Base-by-base conservation (phyloP, 2,888 invertebrate genomes). In the Drosophila nigricruria region DNA sequence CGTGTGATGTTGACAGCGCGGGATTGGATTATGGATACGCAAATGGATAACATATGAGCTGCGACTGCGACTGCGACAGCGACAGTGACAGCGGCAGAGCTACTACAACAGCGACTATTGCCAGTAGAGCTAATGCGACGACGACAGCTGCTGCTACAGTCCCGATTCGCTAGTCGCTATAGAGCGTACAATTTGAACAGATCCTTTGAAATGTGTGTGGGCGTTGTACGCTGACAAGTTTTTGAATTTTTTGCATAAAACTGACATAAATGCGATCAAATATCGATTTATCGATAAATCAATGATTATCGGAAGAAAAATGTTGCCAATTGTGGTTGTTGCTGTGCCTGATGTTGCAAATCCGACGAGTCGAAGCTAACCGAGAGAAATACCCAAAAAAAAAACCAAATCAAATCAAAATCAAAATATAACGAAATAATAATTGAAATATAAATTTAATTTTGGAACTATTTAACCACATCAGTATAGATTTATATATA, bases 301-400 rank as follows among this genome's bases (percentile, higher is more conserved):
- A 50, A 66, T 65, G 50, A 54, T 57, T 64, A 81, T 83, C 70
- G 86, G 73, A 82, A 70, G 58, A 52, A 42, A 56, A 53, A 74
- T 82, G 88, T 88, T 88, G 90, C 82, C 87, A 80, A 84, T 85
- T 89, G 89, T 89, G 87, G 87, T 87, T 89, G 87, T 87, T 87
- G 87, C 88, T 87, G 87, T 89, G 79, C 81, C 84, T 76, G 75
- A 73, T 74, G 82, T 77, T 82, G 70, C 70, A 42, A 86, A 81
- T 76, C 45, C 81, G 77, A 77, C 71, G 77, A 79, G 57, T 50
- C 67, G 47, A 47, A 66, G 65, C 65, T 66, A 32, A 27, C 8
- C 6, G 54, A 74, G 58, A 70, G 56, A 66, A 61, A 59, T 25
- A 47, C 27, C 40, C 54, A 30, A 3, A 3, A 2, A 5, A 10